phyloP scores from a whole-genome alignment of 2,888 invertebrate species.

The Xestia c-nigrum region DNA sequence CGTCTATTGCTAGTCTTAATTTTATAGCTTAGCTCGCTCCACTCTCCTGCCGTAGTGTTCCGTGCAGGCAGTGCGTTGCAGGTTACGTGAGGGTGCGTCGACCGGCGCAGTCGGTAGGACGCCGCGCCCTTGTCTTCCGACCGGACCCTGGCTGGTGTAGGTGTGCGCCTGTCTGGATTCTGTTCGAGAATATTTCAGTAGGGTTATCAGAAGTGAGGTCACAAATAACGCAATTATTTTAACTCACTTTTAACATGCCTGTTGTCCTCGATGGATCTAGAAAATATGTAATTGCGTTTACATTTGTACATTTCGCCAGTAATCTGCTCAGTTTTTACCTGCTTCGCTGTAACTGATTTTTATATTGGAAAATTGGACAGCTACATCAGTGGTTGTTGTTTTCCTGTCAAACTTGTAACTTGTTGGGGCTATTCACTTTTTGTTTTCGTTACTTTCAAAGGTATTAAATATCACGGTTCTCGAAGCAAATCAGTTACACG shows the following conservation, averaged over 20 bases:
- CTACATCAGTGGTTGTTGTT: slow-evolving; percentile 13
- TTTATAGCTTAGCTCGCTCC: not conserved
- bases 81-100: slow-evolving; percentile 45
- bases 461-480: not conserved
- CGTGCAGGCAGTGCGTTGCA: slow-evolving; percentile 53
- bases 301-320: not conserved
- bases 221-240: not conserved
- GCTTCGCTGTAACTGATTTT: not conserved
- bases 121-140: slow-evolving; percentile 63
- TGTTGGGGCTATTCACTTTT: not conserved
- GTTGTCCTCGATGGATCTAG: not conserved
- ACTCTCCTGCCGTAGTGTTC: slow-evolving; percentile 22
- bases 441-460: not conserved
- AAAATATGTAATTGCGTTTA: not conserved
- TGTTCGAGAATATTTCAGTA: slow-evolving; percentile 6
- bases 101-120: slow-evolving; percentile 38
- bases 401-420: slow-evolving; percentile 6
- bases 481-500: not conserved
- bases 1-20: not conserved
- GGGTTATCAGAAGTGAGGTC: slow-evolving; percentile 7
- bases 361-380: not conserved
- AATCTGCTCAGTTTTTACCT: no score
- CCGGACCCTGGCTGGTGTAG: slow-evolving; percentile 30
- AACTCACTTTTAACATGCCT: not conserved
- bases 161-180: slow-evolving; percentile 38